Conservation (phyloP, 2,113 vertebrate species). For the Trichechus manatus region DNA sequence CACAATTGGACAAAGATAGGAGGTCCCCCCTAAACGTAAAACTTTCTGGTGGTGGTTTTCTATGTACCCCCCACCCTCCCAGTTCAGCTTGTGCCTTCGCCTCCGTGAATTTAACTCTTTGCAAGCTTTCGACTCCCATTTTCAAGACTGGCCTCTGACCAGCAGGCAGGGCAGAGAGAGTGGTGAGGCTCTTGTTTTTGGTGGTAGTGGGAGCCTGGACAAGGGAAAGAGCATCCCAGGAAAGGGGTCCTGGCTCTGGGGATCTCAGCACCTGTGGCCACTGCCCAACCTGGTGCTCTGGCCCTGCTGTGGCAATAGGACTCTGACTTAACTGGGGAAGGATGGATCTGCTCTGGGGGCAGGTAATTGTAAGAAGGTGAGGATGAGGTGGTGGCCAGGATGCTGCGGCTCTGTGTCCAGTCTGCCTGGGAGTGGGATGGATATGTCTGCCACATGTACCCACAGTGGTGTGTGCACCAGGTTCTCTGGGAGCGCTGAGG, state of each 20-base stretch:
- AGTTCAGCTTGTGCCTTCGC: background rate
- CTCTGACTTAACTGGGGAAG: constrained; percentile 34
- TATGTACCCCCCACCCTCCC: background rate
- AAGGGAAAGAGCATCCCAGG: background rate
- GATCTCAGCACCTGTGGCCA: background rate
- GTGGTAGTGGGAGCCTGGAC: background rate
- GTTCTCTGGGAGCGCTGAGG: background rate
- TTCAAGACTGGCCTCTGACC: constrained; percentile 48
- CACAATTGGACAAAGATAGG: constrained; percentile 68
- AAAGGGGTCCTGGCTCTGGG: background rate
- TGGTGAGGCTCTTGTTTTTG: constrained; percentile 2
- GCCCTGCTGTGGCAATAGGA: background rate
- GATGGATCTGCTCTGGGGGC: background rate
- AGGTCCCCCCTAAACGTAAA: constrained; percentile 23
- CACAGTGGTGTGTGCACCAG: background rate
- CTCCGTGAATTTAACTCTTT: constrained; percentile 67
- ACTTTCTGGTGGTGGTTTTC: constrained; percentile 74
- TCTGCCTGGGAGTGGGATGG: background rate
- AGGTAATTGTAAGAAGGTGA: constrained; percentile 51
- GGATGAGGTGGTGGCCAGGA: background rate
- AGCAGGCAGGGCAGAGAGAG: background rate
- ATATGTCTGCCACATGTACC: constrained; percentile 53
- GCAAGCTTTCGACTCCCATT: background rate
- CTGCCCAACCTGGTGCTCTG: background rate
- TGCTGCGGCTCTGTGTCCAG: background rate